Percentiles rank a stretch among this genome's conserved stretches.
Evolutionary conservation across 2,888 invertebrate genomes (phyloP).

Genomic region (Pogonocherus hispidulus): DNA sequence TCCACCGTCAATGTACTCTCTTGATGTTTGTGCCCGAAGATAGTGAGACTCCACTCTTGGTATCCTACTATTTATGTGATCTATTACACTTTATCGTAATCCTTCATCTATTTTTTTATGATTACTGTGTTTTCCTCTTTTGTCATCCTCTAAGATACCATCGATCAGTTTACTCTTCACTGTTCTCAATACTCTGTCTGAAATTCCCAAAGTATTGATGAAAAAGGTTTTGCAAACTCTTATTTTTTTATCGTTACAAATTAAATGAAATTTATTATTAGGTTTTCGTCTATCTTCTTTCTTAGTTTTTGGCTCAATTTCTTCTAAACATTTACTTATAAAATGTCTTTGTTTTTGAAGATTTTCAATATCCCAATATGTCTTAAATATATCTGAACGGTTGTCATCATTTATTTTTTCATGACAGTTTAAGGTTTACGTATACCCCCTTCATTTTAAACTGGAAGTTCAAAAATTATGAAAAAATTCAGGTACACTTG

Average conservation of each 20-base stretch:
- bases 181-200: conserved; percentile 35
- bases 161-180: conserved; percentile 35
- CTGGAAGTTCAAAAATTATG: too few species aligned
- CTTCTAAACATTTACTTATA: too few species aligned
- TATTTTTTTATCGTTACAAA: conserved; percentile 20
- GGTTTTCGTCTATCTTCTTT: too few species aligned
- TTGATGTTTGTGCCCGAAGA: conserved; percentile 46
- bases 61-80: conserved; percentile 53
- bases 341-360: too few species aligned
- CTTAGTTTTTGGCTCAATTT: too few species aligned
- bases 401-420: too few species aligned
- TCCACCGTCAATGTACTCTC: conserved; percentile 55
- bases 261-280: too few species aligned
- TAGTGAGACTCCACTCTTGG: conserved; percentile 55
- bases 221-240: conserved; percentile 43
- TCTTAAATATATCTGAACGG: too few species aligned
- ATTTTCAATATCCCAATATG: too few species aligned
- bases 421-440: too few species aligned
- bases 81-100: conserved; percentile 46
- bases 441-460: too few species aligned
- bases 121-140: conserved; percentile 54
- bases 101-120: conserved; percentile 43
- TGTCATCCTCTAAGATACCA: conserved; percentile 47
- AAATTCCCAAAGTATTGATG: conserved; percentile 37
- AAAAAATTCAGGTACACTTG: too few species aligned